Base-by-base conservation (phyloP, 2,888 invertebrate genomes). In the Cheilosia grossa region DNA sequence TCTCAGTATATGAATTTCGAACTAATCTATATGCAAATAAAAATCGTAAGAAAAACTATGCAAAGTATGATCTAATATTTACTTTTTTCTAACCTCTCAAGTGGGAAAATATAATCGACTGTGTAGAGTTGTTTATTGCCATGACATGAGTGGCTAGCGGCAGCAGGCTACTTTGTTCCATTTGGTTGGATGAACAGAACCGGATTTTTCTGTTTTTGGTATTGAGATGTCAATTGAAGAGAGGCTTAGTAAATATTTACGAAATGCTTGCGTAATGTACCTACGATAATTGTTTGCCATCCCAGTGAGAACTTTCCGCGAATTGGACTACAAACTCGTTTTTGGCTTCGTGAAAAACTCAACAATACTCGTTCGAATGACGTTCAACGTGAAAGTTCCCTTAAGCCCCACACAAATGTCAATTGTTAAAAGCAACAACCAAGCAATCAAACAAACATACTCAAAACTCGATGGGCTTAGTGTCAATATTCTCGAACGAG, bases 51-150 rank as follows among this genome's bases (percentile, higher is more conserved):
- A 9, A 47, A 47, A 44, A 44, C 5, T 21, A 19, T 13, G 2
- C 15, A 51, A 51, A 51, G 51, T n/a, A 54, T 54, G 30, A 54
- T 9, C 17, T 30, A 54, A 54, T 54, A 54, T 54, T 54, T 30
- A 21, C 17, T 54, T 54, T 54, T 33, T 13, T 21, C 24, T 3
- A 53, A 54, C 54, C 54, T 30, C 54, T 54, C 9, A 30, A 30
- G n/a, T 17, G n/a, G 54, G 17, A 33, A 30, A 54, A 33, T 54
- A 54, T 37, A 37, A 37, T 37, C 37, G 37, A 37, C 37, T 13
- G 37, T 37, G 37, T 37, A 21, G n/a, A 47, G 44, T 17, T 17
- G 44, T 47, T 47, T 47, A 47, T 47, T 47, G 44, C 3, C 44
- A 47, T 9, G 44, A 13, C 44, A 47, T 47, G 44, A 47, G 44